Conservation (phyloP, 2,888 invertebrate species). For the Eurois occulta region DNA sequence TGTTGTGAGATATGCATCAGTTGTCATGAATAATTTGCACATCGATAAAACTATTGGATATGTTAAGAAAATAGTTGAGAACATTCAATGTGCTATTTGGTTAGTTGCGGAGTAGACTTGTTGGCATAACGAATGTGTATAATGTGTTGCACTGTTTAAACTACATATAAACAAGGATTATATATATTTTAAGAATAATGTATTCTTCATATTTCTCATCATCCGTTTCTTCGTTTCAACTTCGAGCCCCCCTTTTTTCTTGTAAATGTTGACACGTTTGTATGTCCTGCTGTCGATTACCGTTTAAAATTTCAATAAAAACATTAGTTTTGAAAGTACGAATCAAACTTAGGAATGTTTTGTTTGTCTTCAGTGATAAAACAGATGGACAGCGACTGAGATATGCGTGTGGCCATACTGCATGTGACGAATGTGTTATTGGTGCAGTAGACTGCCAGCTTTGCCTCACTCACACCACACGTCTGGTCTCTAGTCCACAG, state of each 20-base stretch:
- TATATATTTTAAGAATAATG: neutral
- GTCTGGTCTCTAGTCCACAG: slow-evolving; percentile 54
- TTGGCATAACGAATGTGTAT: neutral
- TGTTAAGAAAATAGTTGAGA: slow-evolving; percentile 77
- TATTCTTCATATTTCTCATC: neutral
- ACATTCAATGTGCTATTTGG: slow-evolving; percentile 80
- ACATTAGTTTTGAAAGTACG: neutral
- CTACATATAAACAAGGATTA: neutral
- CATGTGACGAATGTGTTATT: slow-evolving; percentile 79
- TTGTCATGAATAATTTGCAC: slow-evolving; percentile 75
- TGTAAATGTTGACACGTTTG: neutral
- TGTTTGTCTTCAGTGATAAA: slow-evolving; percentile 76
- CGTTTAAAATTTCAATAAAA: neutral
- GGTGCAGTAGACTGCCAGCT: slow-evolving; percentile 73
- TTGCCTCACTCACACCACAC: slow-evolving; percentile 77
- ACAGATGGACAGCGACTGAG: slow-evolving; percentile 74
- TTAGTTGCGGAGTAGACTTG: slow-evolving; percentile 64
- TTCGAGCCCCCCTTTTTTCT: too few species aligned
- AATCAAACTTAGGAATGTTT: neutral
- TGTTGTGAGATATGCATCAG: slow-evolving; percentile 31
- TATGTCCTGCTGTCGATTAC: neutral
- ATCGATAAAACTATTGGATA: slow-evolving; percentile 73
- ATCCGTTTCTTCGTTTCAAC: neutral
- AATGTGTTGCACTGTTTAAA: neutral
- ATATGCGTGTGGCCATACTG: slow-evolving; percentile 82